phyloP scores from a whole-genome alignment of 2,888 invertebrate genomes.

The Amphipoea lucens region DNA sequence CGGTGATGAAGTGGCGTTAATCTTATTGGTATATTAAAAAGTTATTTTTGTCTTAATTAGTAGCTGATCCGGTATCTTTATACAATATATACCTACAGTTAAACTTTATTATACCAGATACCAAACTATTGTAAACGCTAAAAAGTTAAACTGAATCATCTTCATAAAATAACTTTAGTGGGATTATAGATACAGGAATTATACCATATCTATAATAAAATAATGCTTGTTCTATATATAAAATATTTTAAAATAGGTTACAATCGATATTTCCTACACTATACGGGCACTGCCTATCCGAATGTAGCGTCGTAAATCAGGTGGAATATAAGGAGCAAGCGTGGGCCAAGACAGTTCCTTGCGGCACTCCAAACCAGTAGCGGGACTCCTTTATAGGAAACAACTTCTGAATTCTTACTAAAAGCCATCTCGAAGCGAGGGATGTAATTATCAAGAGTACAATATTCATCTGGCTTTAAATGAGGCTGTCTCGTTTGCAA shows the following conservation, averaged over 20 bases:
- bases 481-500: constrained; percentile 21
- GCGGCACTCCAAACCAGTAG: constrained; percentile 77
- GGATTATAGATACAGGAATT: not conserved
- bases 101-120: not conserved
- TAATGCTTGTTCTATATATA: not conserved
- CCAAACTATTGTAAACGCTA: not conserved
- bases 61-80: not conserved
- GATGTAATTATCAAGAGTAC: constrained; percentile 59
- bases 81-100: not conserved
- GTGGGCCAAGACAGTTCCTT: constrained; percentile 78
- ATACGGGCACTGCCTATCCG: constrained; percentile 43
- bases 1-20: not conserved
- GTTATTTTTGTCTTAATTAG: constrained; percentile 8
- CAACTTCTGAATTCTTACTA: constrained; percentile 53
- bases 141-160: not conserved
- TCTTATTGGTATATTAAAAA: not conserved
- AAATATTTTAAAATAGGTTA: constrained; percentile 32
- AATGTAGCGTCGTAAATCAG: constrained; percentile 68
- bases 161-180: not conserved
- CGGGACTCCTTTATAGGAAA: constrained; percentile 70
- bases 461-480: constrained; percentile 47
- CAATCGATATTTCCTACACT: constrained; percentile 43
- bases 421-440: constrained; percentile 56
- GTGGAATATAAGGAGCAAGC: constrained; percentile 69
- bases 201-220: not conserved